Percentiles rank a stretch among this genome's conserved stretches.
These are phyloP conservation scores for Scaptomyza reducta DNA, from an alignment of 2,888 invertebrate species.

Conservation along the genomic window DNA sequence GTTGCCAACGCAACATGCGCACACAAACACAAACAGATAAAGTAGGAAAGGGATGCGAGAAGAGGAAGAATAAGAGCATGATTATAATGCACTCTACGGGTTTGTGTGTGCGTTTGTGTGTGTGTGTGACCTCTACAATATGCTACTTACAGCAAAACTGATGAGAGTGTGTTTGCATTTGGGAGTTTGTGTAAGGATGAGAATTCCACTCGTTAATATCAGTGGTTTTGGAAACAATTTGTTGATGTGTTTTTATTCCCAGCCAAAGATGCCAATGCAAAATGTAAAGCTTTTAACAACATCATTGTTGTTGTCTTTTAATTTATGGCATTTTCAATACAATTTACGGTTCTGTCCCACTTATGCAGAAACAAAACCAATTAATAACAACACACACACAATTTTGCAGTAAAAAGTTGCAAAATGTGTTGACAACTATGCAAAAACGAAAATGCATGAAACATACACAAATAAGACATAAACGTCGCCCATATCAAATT, in stretches of 20 bases:
- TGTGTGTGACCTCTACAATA: conserved; percentile 46
- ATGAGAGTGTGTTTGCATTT: neutral
- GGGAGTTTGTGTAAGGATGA: conserved; percentile 5
- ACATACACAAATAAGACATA: too few species aligned
- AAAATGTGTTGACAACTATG: neutral
- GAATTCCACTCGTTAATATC: conserved; percentile 9
- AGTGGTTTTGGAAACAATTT: conserved; percentile 58
- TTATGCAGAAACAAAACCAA: neutral
- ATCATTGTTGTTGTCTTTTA: conserved; percentile 54
- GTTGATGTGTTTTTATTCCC: conserved; percentile 69
- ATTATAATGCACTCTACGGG: conserved; percentile 28
- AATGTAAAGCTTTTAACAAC: conserved; percentile 1
- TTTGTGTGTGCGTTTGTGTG: neutral
- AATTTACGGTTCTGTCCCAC: conserved; percentile 52
- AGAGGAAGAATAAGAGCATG: conserved; percentile 14
- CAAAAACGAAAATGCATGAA: neutral
- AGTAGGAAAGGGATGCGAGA: neutral
- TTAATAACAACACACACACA: neutral
- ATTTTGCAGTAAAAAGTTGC: neutral
- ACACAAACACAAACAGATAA: neutral
- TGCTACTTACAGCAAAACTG: conserved; percentile 21
- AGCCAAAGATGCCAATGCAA: conserved; percentile 24
- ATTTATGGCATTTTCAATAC: conserved; percentile 76
- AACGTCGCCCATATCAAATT: too few species aligned
- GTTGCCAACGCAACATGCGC: neutral